These are phyloP conservation scores for Lasaia peninsularis DNA, from an alignment of 1,140 invertebrate genomes.

Conservation along the genomic window DNA sequence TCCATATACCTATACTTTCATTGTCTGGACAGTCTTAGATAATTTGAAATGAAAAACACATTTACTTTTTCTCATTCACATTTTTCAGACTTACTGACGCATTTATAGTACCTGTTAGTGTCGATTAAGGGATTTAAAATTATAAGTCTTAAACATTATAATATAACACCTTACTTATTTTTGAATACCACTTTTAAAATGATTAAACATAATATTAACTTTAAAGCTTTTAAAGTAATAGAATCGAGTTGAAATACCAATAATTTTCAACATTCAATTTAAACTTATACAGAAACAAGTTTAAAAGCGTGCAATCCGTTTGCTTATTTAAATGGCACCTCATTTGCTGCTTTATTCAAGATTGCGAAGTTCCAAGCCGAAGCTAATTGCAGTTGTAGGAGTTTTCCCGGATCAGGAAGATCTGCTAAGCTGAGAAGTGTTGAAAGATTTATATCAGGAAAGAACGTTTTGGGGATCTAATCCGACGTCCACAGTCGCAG, in stretches of 20 bases:
- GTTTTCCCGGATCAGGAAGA: slow-evolving; percentile 46
- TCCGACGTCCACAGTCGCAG: slow-evolving; percentile 41
- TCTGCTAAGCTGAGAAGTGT: slow-evolving; percentile 54
- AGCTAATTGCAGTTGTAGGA: slow-evolving; percentile 62
- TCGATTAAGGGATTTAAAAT: too few relatives aligned
- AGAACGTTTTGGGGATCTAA: slow-evolving; percentile 45
- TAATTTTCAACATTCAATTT: slow-evolving; percentile 29
- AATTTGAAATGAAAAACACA: too few relatives aligned
- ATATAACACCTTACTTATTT: too few relatives aligned
- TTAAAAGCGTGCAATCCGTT: slow-evolving; percentile 32
- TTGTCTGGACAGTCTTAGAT: too few relatives aligned
- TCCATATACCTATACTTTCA: too few relatives aligned
- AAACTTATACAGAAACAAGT: slow-evolving; percentile 29
- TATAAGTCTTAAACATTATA: too few relatives aligned
- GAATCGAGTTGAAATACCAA: slow-evolving; percentile 3
- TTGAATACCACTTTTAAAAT: too few relatives aligned
- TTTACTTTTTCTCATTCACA: too few relatives aligned
- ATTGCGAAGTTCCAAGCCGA: slow-evolving; percentile 49
- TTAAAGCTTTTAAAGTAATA: background rate
- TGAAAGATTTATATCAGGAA: slow-evolving; percentile 72
- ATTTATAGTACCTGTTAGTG: too few relatives aligned
- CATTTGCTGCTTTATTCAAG: slow-evolving; percentile 46
- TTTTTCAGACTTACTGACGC: too few relatives aligned
- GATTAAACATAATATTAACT: background rate
- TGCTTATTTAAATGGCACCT: slow-evolving; percentile 54